phyloP scores from a whole-genome alignment of 2,888 invertebrate species.

The Ectobius pallidus region DNA sequence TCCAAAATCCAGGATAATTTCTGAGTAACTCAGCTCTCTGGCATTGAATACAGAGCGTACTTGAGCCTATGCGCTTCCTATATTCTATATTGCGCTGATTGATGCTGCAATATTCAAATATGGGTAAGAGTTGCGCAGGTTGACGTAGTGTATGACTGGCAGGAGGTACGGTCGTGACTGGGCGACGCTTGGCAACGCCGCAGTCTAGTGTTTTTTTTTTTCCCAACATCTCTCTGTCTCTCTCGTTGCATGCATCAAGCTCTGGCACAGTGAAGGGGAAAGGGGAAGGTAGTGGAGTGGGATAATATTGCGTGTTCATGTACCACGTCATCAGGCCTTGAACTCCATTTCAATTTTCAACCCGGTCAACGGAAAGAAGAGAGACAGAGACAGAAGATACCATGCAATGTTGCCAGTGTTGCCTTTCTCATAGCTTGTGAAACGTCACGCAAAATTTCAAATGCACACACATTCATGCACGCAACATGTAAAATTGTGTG shows the following conservation, averaged over 20 bases:
- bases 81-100: neutral
- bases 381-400: neutral
- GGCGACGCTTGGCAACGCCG: conserved; percentile 19
- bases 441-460: neutral
- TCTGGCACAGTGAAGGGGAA: neutral
- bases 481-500: neutral
- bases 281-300: neutral
- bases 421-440: neutral
- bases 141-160: neutral
- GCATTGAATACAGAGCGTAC: too few relatives aligned
- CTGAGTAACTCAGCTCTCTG: too few relatives aligned
- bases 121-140: conserved; percentile 13
- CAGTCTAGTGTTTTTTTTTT: conserved; percentile 10
- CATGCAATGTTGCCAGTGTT: neutral
- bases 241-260: conserved; percentile 14
- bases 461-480: neutral
- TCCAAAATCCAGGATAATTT: neutral
- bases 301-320: conserved; percentile 31
- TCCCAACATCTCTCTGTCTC: neutral
- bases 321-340: conserved; percentile 52
- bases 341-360: conserved; percentile 49
- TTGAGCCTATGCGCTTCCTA: neutral
- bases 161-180: conserved; percentile 8
- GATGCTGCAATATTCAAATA: neutral
- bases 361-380: conserved; percentile 31